Percentiles rank a stretch among this genome's conserved stretches.
phyloP scores from a whole-genome alignment of 2,113 vertebrate species.

The Callipepla squamata region DNA sequence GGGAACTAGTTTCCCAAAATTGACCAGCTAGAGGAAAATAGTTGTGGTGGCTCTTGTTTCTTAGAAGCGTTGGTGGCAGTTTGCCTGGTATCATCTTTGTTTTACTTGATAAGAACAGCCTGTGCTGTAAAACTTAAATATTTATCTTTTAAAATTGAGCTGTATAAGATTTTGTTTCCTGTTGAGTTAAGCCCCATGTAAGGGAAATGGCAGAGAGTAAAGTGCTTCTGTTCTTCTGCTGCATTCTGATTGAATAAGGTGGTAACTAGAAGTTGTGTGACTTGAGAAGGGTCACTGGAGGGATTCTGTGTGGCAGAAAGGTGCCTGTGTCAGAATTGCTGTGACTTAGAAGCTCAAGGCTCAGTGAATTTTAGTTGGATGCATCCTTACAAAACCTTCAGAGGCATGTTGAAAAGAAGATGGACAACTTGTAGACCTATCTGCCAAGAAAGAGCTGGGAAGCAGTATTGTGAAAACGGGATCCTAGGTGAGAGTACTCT shows the following conservation, averaged over 20 bases:
- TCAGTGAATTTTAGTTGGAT: background rate
- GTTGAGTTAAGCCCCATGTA: background rate
- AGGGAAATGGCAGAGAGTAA: background rate
- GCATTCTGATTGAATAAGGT: background rate
- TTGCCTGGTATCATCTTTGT: background rate
- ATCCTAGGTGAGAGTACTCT: background rate
- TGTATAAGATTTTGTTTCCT: background rate
- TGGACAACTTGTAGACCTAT: background rate
- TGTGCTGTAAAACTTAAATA: slow-evolving; percentile 25
- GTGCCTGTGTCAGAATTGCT: background rate
- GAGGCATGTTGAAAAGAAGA: background rate
- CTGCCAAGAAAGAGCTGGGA: background rate
- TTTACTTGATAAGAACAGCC: background rate
- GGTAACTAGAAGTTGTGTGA: background rate
- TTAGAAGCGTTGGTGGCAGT: background rate
- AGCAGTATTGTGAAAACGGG: background rate
- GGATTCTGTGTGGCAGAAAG: background rate
- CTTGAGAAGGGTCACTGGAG: background rate
- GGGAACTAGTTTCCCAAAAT: background rate
- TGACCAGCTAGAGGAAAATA: background rate
- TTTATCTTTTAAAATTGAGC: background rate
- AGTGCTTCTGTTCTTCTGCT: background rate
- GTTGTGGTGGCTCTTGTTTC: background rate
- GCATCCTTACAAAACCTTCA: background rate
- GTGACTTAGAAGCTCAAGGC: background rate